Evolutionary conservation across 2,888 invertebrate genomes (phyloP).

Genomic region (Malachius bipustulatus): DNA sequence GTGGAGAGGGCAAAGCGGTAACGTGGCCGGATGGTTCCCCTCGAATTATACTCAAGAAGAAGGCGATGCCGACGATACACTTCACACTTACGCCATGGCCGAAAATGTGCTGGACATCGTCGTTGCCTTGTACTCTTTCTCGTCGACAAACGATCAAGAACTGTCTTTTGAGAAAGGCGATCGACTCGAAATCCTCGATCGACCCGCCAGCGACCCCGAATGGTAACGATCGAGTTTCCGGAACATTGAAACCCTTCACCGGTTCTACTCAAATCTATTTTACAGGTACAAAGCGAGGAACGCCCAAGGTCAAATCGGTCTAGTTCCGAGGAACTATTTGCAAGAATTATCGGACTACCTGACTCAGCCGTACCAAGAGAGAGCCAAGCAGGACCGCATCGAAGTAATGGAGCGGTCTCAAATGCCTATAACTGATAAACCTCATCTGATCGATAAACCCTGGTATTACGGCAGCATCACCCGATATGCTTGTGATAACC

Average conservation of each 20-base stretch:
- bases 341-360: conserved; percentile 86
- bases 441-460: conserved; percentile 66
- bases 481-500: conserved; percentile 89
- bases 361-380: conserved; percentile 66
- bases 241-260: conserved; percentile 15
- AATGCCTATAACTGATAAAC: conserved; percentile 42
- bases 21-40: conserved; percentile 84
- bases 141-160: conserved; percentile 90
- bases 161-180: conserved; percentile 95
- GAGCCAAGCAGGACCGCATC: conserved; percentile 28
- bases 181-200: conserved; percentile 88
- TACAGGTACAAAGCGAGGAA: conserved; percentile 79
- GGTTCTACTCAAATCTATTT: not conserved
- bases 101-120: conserved; percentile 93
- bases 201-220: conserved; percentile 95
- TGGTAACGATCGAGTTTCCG: conserved; percentile 48
- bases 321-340: conserved; percentile 91
- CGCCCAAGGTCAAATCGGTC: conserved; percentile 80
- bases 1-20: conserved; percentile 89
- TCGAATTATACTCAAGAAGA: conserved; percentile 96
- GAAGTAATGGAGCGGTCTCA: conserved; percentile 36
- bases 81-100: conserved; percentile 89
- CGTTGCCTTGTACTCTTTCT: conserved; percentile 88
- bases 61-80: conserved; percentile 73
- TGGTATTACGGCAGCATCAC: conserved; percentile 98